These are phyloP conservation scores for Cyanoderma ruficeps DNA, from an alignment of 2,113 vertebrate genomes.

Conservation along the genomic window DNA sequence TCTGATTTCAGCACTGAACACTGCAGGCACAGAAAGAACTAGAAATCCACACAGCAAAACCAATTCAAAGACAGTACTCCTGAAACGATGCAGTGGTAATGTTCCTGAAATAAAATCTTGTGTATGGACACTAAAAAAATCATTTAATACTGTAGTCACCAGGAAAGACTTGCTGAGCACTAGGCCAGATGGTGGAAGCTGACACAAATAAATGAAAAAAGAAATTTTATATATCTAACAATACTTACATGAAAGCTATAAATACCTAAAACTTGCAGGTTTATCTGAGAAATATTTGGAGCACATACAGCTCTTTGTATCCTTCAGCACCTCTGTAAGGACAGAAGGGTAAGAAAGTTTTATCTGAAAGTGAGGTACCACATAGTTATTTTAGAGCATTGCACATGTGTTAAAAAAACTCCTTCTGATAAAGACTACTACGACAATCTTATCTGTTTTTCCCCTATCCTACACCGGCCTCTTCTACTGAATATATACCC, in stretches of 20 bases:
- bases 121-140: background rate
- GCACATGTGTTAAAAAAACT: background rate
- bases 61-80: background rate
- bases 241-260: background rate
- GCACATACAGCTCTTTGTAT: background rate
- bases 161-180: background rate
- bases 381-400: background rate
- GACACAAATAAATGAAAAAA: background rate
- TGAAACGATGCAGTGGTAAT: background rate
- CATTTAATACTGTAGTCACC: background rate
- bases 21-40: background rate
- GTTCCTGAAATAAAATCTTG: background rate
- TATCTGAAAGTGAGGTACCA: background rate
- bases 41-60: background rate
- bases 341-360: background rate
- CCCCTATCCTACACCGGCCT: background rate
- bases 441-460: background rate
- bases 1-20: background rate
- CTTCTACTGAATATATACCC: background rate
- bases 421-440: background rate
- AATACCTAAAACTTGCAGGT: background rate
- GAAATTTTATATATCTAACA: background rate
- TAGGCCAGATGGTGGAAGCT: background rate
- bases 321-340: background rate
- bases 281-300: background rate